These are phyloP conservation scores for Pantala flavescens DNA, from an alignment of 1,140 invertebrate species.

Conservation along the genomic window DNA sequence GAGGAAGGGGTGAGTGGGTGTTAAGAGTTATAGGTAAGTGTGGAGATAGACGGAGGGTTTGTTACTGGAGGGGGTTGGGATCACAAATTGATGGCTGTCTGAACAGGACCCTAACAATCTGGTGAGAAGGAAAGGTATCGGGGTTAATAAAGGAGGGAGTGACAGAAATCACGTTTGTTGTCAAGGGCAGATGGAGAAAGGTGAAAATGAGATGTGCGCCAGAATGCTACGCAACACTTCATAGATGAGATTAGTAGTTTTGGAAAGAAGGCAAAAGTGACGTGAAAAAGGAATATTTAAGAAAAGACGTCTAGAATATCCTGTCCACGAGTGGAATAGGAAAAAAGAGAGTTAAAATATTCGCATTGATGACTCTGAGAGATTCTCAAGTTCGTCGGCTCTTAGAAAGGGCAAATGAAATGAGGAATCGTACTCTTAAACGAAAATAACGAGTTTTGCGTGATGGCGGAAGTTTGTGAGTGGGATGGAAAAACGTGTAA, in stretches of 20 bases:
- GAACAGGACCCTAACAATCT: not conserved
- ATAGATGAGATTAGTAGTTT: no score
- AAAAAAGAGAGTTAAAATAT: no score
- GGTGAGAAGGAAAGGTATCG: not conserved
- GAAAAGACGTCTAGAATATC: no score
- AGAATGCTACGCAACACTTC: no score
- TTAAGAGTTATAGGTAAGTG: conserved; percentile 7
- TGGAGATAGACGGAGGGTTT: not conserved
- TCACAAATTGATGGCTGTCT: conserved; percentile 5
- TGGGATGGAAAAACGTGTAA: not conserved
- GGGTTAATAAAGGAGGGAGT: not conserved
- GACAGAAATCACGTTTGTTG: no score
- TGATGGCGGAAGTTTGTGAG: not conserved
- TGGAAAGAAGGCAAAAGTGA: no score
- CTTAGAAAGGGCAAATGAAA: not conserved
- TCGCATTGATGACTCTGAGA: no score
- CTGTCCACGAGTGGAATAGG: no score
- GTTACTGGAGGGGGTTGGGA: not conserved
- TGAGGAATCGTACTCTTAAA: not conserved
- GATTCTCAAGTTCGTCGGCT: not conserved
- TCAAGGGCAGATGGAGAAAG: no score
- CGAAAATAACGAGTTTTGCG: conserved; percentile 1
- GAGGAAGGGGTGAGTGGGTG: not conserved
- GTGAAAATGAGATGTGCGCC: no score
- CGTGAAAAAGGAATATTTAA: no score